Evolutionary conservation across 2,797 vertebrate genomes (phyloP).

Genomic region (Octomys mimax): DNA sequence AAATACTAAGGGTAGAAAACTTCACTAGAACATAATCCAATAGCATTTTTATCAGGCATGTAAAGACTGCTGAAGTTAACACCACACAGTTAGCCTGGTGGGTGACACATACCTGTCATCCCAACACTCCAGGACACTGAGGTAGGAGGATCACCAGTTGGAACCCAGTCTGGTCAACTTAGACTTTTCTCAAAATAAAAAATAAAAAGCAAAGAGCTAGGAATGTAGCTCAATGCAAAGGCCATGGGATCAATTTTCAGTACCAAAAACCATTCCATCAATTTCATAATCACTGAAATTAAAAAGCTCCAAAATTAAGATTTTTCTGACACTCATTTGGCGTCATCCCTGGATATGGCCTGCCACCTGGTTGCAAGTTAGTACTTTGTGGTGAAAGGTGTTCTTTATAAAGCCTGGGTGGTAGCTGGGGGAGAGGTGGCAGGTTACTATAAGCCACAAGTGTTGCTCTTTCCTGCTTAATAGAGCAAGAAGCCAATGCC

Average conservation of each 20-base stretch:
- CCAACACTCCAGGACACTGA: background rate
- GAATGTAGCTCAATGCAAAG: background rate
- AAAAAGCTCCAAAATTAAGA: background rate
- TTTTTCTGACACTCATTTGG: background rate
- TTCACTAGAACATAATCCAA: background rate
- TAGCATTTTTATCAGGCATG: background rate
- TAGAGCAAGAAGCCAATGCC: background rate
- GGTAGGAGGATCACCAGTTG: background rate
- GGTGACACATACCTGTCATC: background rate
- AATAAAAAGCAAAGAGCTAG: background rate
- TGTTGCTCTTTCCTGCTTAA: background rate
- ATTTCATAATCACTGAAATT: background rate
- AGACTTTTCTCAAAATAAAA: background rate
- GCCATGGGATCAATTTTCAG: background rate
- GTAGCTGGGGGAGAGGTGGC: background rate
- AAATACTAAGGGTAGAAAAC: constrained; percentile 12
- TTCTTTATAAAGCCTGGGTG: background rate
- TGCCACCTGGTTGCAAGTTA: background rate
- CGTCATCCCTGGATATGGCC: background rate
- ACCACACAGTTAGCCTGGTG: background rate
- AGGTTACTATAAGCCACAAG: background rate
- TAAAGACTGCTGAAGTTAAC: background rate
- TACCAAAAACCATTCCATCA: background rate
- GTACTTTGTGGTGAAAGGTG: background rate
- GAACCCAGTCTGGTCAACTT: background rate